Evolutionary conservation across 2,113 vertebrate genomes (phyloP).

Genomic region (Conger conger): DNA sequence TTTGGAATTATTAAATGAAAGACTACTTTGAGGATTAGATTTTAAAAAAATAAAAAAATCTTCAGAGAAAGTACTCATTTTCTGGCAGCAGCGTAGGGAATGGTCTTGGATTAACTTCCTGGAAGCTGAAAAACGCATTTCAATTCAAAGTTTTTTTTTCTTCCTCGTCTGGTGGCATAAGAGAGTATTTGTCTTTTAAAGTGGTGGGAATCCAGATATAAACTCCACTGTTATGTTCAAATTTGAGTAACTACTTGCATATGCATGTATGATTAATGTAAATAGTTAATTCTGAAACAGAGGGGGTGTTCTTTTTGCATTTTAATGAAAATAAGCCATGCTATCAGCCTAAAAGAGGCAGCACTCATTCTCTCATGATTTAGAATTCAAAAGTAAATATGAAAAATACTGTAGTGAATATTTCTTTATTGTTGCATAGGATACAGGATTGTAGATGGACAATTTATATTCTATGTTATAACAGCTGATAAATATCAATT

Average conservation of each 20-base stretch:
- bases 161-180: background rate
- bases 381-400: too few relatives aligned
- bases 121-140: background rate
- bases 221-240: background rate
- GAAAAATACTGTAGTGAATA: too few relatives aligned
- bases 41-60: background rate
- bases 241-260: background rate
- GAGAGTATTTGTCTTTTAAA: background rate
- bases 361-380: too few relatives aligned
- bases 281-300: too few relatives aligned
- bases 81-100: background rate
- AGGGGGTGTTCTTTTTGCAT: background rate
- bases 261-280: background rate
- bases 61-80: background rate
- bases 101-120: background rate
- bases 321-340: background rate
- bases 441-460: too few relatives aligned
- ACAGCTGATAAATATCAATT: too few relatives aligned
- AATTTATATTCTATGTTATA: too few relatives aligned
- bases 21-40: slow-evolving; percentile 11
- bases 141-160: background rate
- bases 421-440: too few relatives aligned
- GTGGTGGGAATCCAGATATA: background rate
- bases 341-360: too few relatives aligned
- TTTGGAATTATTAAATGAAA: slow-evolving; percentile 16